Evolutionary conservation across 1,140 invertebrate genomes (phyloP).

Genomic region (Drosophila willistoni): DNA sequence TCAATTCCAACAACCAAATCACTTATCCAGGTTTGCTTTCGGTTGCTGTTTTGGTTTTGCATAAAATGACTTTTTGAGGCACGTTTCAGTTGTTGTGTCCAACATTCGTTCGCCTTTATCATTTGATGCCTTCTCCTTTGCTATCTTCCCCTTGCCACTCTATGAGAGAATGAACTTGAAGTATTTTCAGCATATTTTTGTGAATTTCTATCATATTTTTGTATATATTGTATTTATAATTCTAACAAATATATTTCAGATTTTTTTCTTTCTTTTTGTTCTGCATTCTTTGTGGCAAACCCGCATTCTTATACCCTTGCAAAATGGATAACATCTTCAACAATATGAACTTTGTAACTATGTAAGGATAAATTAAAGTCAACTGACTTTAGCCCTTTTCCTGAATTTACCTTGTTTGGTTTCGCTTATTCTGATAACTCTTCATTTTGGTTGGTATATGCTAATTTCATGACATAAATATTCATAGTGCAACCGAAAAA

Average conservation of each 20-base stretch:
- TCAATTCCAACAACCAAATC: not conserved
- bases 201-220: not conserved
- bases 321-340: not conserved
- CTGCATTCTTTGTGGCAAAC: conserved; percentile 2
- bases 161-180: not conserved
- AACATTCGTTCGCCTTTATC: conserved; percentile 2
- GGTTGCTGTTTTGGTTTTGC: not conserved
- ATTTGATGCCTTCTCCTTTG: not conserved
- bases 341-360: too few species aligned
- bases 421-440: not conserved
- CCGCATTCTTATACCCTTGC: not conserved
- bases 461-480: not conserved
- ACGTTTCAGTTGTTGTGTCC: not conserved
- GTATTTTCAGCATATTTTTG: not conserved
- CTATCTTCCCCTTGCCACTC: too few species aligned
- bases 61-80: conserved; percentile 12
- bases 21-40: not conserved
- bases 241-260: not conserved
- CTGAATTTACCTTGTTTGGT: not conserved
- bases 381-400: not conserved
- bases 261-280: not conserved
- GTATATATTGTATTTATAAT: not conserved
- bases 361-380: too few species aligned
- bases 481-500: not conserved
- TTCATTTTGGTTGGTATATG: not conserved